phyloP scores from a whole-genome alignment of 2,888 invertebrate species.

The Stegophylla sp. region DNA sequence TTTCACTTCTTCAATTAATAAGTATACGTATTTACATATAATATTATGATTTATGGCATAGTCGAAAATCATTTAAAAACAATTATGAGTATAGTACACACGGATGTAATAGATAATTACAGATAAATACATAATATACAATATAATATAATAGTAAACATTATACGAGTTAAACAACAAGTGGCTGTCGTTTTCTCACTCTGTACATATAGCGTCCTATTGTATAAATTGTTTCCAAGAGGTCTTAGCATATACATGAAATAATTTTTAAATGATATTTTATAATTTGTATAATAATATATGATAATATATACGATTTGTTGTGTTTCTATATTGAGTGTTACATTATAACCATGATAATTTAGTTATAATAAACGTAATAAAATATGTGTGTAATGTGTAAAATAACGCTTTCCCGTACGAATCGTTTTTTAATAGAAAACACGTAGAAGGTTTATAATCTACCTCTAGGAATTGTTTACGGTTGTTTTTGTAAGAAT shows the following conservation, averaged over 20 bases:
- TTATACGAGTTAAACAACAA: not conserved
- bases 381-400: conserved; percentile 24
- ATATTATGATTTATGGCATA: not conserved
- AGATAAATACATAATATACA: not conserved
- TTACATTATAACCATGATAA: conserved; percentile 37
- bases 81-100: not conserved
- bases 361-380: not conserved
- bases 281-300: conserved; percentile 8
- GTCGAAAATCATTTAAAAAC: not conserved
- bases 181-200: not conserved
- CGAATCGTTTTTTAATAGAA: conserved; percentile 1
- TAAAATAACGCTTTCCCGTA: conserved; percentile 20
- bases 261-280: conserved; percentile 28
- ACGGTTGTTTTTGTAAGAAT: conserved; percentile 41
- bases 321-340: conserved; percentile 50
- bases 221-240: not conserved
- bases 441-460: conserved; percentile 9
- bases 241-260: conserved; percentile 1
- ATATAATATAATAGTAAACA: not conserved
- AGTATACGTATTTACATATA: not conserved
- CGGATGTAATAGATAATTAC: not conserved
- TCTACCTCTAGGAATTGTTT: conserved; percentile 34
- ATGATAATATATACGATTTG: conserved; percentile 26
- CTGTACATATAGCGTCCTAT: not conserved
- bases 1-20: not conserved